Evolutionary conservation across 92 coral and sea anemone genomes (phyloP).

Genomic region (Zoanthus sansibaricus): DNA sequence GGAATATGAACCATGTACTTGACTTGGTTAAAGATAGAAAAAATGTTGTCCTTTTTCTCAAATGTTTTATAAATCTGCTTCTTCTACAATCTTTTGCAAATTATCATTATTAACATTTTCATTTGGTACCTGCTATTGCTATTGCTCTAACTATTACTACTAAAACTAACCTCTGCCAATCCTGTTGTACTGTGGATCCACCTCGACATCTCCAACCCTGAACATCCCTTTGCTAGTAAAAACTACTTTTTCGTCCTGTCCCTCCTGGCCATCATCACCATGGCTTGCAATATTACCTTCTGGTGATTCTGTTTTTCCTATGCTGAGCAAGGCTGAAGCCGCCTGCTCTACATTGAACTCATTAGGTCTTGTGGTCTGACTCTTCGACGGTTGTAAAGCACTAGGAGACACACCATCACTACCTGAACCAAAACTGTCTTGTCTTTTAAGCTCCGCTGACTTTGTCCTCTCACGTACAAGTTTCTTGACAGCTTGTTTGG

Average conservation of each 20-base stretch:
- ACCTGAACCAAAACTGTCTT: slow-evolving; percentile 31
- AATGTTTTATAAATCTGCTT: too few species aligned
- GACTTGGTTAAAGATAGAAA: too few species aligned
- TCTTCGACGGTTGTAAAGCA: slow-evolving; percentile 33
- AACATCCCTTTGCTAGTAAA: slow-evolving; percentile 94
- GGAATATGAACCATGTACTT: too few species aligned
- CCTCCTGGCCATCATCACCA: slow-evolving; percentile 66
- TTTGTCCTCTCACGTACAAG: slow-evolving; percentile 89
- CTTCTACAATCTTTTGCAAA: too few species aligned
- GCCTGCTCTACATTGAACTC: slow-evolving; percentile 95
- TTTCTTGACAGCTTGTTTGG: slow-evolving; percentile 92
- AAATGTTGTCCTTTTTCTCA: too few species aligned
- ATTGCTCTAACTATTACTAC: background rate
- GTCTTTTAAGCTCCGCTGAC: slow-evolving; percentile 79
- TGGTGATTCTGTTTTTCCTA: slow-evolving; percentile 81
- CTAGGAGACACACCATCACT: slow-evolving; percentile 5
- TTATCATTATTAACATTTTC: too few species aligned
- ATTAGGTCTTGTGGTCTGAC: slow-evolving; percentile 34
- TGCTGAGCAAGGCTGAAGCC: slow-evolving; percentile 92
- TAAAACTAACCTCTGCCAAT: slow-evolving; percentile 84
- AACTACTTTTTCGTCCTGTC: slow-evolving; percentile 85
- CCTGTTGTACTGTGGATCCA: slow-evolving; percentile 94
- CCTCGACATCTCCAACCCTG: slow-evolving; percentile 97
- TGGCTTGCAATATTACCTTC: slow-evolving; percentile 50
- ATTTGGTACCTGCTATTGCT: too few species aligned